A percentile compares a stretch with the other conserved stretches of the same genome.
phyloP scores from a whole-genome alignment of 1,140 invertebrate genomes.

The Tetramorium alpestre region DNA sequence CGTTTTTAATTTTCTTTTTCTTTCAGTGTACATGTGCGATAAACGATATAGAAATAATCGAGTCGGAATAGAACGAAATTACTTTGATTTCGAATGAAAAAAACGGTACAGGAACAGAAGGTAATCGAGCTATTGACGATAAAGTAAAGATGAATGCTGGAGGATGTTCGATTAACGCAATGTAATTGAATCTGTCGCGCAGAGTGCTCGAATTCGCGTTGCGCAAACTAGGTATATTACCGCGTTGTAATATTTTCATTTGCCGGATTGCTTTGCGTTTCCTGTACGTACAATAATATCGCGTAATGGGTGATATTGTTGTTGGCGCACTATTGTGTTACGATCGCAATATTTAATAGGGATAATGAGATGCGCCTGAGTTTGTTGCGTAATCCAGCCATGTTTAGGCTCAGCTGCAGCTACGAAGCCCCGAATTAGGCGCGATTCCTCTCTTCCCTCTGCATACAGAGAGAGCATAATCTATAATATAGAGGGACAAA shows the following conservation, averaged over 20 bases:
- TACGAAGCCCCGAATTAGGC: not conserved
- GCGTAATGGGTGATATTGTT: not conserved
- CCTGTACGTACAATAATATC: not conserved
- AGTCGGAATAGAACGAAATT: not conserved
- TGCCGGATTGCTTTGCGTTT: not conserved
- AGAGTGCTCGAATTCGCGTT: not conserved
- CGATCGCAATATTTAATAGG: conserved; percentile 27
- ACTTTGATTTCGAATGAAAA: not conserved
- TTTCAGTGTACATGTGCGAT: not conserved
- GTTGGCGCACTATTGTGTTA: not conserved
- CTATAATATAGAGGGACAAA: conserved; percentile 17
- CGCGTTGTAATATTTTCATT: conserved; percentile 12
- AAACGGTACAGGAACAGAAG: not conserved
- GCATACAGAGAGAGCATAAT: not conserved
- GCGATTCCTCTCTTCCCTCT: not conserved
- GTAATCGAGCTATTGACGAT: not conserved
- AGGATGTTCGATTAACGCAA: not conserved
- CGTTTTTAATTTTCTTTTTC: too few species aligned
- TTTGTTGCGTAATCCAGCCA: conserved; percentile 23
- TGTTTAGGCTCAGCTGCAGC: conserved; percentile 5
- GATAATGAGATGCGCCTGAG: conserved; percentile 32
- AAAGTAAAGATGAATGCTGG: not conserved
- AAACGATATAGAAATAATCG: not conserved
- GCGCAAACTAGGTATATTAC: not conserved
- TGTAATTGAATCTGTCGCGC: not conserved